Evolutionary conservation across 1,140 invertebrate species (phyloP), one percentile per base, ranked within the genome.

Genomic region (Trichoplusia ni): DNA sequence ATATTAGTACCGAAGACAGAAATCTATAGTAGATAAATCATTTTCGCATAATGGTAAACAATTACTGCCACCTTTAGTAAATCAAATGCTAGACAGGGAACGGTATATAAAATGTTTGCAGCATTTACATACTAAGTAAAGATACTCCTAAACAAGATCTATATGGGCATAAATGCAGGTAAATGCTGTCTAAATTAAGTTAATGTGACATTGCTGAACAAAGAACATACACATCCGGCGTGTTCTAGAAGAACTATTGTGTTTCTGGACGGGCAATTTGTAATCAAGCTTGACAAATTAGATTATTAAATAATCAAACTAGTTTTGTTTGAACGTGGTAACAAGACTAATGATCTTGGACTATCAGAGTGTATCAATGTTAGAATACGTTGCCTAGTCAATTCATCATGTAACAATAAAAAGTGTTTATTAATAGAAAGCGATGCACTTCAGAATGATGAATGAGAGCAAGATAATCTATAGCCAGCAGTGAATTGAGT

Each of bases 281-380:
- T 75, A 69, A 51, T 65, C 29, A 63, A 58, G 60, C 47, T 69
- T 67, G 64, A 75, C 62, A 69, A 69, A 75, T 72, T 11, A 59
- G 60, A 49, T 67, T 46, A 67, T 65, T 70, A 60, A 47, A 35
- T 54, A 68, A 65, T 62, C 19, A 37, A 63, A 25, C 47, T 33
- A 19, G 44, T 53, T 46, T 42, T 58, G 8, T 27, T 23, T 8
- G 9, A 25, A 27, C 18, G 14, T 25, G 11, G 19, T 23, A 38
- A 54, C 51, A 27, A 25, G 38, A 29, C 14, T 29, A 46, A 46
- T 59, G 40, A 59, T 27, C 7, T 46, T 33, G 18, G 40, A 33
- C 38, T n/a, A 59, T 59, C 25, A 46, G 46, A 46, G 56, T 6
- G 18, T 23, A 29, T 46, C 21, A 5, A 25, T 19, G 5, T 35